Conservation (phyloP, 2,797 vertebrate genomes). For the Melanotaenia nigrans region DNA sequence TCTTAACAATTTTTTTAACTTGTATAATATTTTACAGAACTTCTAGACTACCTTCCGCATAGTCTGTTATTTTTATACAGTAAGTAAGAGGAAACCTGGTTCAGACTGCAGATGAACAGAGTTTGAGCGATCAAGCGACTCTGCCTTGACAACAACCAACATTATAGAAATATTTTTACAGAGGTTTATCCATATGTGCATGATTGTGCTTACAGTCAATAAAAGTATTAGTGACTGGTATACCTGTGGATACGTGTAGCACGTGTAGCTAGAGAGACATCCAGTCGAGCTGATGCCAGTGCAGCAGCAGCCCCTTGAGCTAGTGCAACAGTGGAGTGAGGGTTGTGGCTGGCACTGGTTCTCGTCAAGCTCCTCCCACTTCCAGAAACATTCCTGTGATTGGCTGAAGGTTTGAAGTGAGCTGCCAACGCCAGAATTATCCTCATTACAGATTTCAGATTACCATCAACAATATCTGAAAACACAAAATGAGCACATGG, state of each 20-base stretch:
- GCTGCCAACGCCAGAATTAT: slow-evolving; percentile 95
- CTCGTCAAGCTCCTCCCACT: slow-evolving; percentile 65
- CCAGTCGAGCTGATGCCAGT: slow-evolving; percentile 88
- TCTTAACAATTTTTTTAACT: no score
- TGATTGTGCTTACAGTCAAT: background rate
- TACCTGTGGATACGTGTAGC: slow-evolving; percentile 84
- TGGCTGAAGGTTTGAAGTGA: slow-evolving; percentile 92
- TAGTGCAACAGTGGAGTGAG: slow-evolving; percentile 89
- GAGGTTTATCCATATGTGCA: background rate
- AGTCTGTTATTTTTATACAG: background rate
- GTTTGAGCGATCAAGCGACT: background rate
- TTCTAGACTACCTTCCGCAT: no score
- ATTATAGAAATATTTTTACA: background rate
- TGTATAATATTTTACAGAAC: no score
- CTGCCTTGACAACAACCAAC: background rate
- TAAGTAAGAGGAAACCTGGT: background rate
- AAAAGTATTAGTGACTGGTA: background rate
- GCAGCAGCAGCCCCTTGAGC: slow-evolving; percentile 90
- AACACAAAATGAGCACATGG: slow-evolving; percentile 14
- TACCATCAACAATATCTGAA: slow-evolving; percentile 95
- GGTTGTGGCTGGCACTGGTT: slow-evolving; percentile 79
- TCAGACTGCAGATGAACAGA: background rate
- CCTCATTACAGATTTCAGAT: slow-evolving; percentile 96
- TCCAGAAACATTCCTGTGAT: slow-evolving; percentile 70
- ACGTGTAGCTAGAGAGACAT: slow-evolving; percentile 85